phyloP scores from a whole-genome alignment of 2,888 invertebrate genomes.

The Amphimallon solstitiale region DNA sequence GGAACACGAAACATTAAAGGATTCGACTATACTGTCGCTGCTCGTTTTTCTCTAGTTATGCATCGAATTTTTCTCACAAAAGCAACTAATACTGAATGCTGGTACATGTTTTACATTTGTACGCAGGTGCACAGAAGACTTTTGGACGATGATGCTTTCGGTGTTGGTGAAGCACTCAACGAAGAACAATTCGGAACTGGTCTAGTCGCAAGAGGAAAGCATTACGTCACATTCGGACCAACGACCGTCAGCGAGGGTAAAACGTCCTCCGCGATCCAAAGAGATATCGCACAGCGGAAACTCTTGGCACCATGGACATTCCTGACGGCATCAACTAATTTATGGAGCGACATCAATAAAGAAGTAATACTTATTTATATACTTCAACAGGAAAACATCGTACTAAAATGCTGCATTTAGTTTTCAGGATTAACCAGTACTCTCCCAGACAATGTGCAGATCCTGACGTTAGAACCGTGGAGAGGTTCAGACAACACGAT shows the following conservation, averaged over 20 bases:
- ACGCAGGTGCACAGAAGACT: constrained; percentile 80
- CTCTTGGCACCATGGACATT: constrained; percentile 70
- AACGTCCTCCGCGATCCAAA: constrained; percentile 59
- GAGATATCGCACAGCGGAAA: constrained; percentile 64
- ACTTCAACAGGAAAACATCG: background rate
- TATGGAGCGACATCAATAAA: constrained; percentile 29
- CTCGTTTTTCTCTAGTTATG: no score
- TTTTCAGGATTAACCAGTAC: constrained; percentile 64
- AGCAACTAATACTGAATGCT: no score
- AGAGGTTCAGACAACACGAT: constrained; percentile 63
- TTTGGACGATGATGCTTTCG: constrained; percentile 87
- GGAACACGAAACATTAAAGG: no score
- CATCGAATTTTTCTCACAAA: no score
- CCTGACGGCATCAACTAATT: constrained; percentile 58
- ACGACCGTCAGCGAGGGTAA: constrained; percentile 41
- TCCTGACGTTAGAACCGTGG: constrained; percentile 84
- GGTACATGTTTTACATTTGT: constrained; percentile 44
- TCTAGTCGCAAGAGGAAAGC: constrained; percentile 72
- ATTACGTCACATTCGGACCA: constrained; percentile 50
- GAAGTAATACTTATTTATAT: constrained; percentile 41
- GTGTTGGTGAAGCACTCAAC: constrained; percentile 89
- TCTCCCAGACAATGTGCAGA: constrained; percentile 75
- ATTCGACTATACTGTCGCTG: no score
- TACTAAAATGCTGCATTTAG: constrained; percentile 54
- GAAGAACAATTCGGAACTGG: constrained; percentile 78